Conservation (phyloP, 2,113 vertebrate genomes). For the Leiothrix lutea region DNA sequence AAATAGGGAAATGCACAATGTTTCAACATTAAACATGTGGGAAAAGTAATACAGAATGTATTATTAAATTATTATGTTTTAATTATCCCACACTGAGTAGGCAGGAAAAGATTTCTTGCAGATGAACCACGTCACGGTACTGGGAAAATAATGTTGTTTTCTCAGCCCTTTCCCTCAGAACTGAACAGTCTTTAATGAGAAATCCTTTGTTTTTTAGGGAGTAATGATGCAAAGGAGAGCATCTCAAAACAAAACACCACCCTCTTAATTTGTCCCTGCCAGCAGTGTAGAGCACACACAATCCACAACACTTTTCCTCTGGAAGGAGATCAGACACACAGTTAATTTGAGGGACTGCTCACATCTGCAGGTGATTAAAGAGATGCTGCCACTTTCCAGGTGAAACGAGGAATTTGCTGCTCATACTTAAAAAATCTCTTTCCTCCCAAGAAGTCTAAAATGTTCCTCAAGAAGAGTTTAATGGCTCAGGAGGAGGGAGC, state of each 20-base stretch:
- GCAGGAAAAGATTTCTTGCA: background rate
- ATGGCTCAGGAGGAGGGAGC: background rate
- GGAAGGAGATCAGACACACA: background rate
- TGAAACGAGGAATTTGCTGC: background rate
- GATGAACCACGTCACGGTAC: background rate
- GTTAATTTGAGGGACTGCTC: background rate
- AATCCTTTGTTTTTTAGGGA: background rate
- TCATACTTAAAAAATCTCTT: background rate
- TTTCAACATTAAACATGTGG: background rate
- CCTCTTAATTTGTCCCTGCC: background rate
- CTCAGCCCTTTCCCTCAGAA: background rate
- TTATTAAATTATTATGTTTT: background rate
- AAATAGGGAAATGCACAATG: background rate
- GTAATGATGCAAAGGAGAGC: background rate
- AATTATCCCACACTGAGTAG: background rate
- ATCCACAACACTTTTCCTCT: background rate
- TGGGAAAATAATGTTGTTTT: background rate
- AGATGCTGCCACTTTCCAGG: background rate
- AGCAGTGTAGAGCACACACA: background rate
- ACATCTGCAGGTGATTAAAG: conserved; percentile 1
- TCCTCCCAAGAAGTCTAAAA: background rate
- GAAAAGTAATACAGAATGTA: background rate
- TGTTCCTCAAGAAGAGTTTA: background rate
- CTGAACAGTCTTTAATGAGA: background rate
- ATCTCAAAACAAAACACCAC: background rate